Conservation (phyloP, 1,140 invertebrate species). For the Steinernema feltiae region DNA sequence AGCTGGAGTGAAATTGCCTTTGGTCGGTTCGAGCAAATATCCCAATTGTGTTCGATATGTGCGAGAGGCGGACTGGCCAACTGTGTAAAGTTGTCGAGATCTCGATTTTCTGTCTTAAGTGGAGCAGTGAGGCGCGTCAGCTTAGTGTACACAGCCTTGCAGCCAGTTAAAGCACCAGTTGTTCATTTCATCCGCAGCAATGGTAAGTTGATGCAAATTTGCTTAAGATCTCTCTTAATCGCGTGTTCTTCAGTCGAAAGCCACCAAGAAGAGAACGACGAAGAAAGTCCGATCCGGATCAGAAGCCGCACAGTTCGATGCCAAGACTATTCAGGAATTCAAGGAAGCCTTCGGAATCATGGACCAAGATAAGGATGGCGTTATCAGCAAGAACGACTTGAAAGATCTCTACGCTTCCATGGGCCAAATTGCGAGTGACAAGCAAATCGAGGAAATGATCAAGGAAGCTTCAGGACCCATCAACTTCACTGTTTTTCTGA, state of each 20-base stretch:
- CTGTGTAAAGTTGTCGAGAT: conserved; percentile 13
- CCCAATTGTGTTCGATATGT: background rate
- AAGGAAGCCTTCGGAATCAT: conserved; percentile 93
- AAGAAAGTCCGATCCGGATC: conserved; percentile 52
- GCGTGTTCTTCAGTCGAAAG: conserved; percentile 39
- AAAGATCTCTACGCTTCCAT: conserved; percentile 97
- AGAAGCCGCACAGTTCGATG: conserved; percentile 55
- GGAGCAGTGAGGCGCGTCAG: background rate
- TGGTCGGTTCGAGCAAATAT: background rate
- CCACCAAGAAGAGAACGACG: conserved; percentile 43
- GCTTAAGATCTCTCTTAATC: background rate
- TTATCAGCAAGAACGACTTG: conserved; percentile 79
- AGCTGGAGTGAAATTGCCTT: background rate
- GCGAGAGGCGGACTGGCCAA: background rate
- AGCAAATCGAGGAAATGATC: conserved; percentile 93
- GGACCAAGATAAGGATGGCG: conserved; percentile 97
- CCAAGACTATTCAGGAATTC: conserved; percentile 57
- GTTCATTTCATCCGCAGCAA: background rate
- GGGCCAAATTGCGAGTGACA: conserved; percentile 84
- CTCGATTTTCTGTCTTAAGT: conserved; percentile 7
- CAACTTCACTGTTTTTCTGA: conserved; percentile 97
- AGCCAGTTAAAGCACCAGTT: conserved; percentile 1
- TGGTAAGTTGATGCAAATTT: background rate
- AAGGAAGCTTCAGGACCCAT: conserved; percentile 93
- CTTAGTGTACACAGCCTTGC: conserved; percentile 8